Percentiles rank a stretch among this genome's conserved stretches.
phyloP scores from a whole-genome alignment of 2,113 vertebrate genomes.

The Phylloscopus trochilus region DNA sequence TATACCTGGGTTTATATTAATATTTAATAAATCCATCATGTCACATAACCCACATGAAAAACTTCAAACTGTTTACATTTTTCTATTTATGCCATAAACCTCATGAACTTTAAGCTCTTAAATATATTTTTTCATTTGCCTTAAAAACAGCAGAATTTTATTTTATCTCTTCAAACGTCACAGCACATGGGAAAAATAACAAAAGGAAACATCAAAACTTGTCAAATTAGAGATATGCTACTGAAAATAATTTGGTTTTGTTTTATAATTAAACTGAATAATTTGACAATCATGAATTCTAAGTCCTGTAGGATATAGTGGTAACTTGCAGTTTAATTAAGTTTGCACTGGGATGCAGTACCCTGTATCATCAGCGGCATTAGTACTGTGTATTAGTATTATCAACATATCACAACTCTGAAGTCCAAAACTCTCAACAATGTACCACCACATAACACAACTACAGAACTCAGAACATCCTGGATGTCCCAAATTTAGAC shows the following conservation, averaged over 20 bases:
- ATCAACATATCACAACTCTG: background rate
- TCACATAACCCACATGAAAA: background rate
- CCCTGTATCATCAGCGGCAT: background rate
- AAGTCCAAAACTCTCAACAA: background rate
- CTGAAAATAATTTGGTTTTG: background rate
- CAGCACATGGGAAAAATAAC: background rate
- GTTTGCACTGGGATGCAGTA: background rate
- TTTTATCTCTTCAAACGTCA: background rate
- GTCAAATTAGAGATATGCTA: background rate
- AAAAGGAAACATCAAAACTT: background rate
- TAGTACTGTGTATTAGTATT: background rate
- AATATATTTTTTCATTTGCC: background rate
- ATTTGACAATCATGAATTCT: background rate
- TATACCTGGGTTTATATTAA: background rate
- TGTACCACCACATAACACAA: background rate
- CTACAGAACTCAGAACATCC: background rate
- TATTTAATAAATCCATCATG: background rate
- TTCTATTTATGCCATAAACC: background rate
- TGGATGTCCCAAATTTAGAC: background rate
- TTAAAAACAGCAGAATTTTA: background rate
- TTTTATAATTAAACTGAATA: background rate
- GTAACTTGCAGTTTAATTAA: background rate
- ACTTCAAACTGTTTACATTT: background rate
- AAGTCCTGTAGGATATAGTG: background rate
- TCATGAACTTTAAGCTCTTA: background rate